Conservation (phyloP, 2,113 vertebrate species). For the Brachyhypopomus gauderio region DNA sequence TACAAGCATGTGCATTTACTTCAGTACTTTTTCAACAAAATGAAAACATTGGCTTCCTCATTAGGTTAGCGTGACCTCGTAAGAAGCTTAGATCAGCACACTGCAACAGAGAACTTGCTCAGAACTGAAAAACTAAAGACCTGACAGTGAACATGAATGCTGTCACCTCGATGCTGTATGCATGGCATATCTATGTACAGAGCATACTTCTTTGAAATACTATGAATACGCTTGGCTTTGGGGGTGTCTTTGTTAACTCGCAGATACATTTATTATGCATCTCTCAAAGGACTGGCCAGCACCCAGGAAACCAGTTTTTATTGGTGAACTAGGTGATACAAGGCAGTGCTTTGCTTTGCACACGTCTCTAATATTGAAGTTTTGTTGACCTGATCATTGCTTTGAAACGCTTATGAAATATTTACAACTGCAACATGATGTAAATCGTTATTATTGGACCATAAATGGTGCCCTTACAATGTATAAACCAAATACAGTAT, state of each 20-base stretch:
- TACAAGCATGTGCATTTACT: neutral
- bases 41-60: conserved; percentile 46
- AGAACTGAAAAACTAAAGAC: neutral
- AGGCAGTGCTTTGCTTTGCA: neutral
- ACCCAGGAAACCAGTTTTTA: conserved; percentile 1
- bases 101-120: conserved; percentile 22
- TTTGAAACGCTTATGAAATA: conserved; percentile 32
- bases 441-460: conserved; percentile 18
- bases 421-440: conserved; percentile 19
- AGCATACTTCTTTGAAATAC: no score
- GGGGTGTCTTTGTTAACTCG: no score
- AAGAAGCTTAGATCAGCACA: conserved; percentile 10
- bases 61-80: conserved; percentile 27
- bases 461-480: conserved; percentile 15
- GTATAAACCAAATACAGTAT: conserved; percentile 6
- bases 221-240: no score
- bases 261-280: no score
- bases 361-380: neutral
- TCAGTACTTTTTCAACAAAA: conserved; percentile 50
- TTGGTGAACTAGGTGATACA: neutral
- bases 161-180: no score
- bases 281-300: neutral
- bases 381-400: neutral
- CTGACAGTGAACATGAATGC: no score
- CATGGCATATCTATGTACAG: no score